These are phyloP conservation scores for Chaetogeoica ovagalla DNA, from an alignment of 2,888 invertebrate genomes.

Conservation along the genomic window DNA sequence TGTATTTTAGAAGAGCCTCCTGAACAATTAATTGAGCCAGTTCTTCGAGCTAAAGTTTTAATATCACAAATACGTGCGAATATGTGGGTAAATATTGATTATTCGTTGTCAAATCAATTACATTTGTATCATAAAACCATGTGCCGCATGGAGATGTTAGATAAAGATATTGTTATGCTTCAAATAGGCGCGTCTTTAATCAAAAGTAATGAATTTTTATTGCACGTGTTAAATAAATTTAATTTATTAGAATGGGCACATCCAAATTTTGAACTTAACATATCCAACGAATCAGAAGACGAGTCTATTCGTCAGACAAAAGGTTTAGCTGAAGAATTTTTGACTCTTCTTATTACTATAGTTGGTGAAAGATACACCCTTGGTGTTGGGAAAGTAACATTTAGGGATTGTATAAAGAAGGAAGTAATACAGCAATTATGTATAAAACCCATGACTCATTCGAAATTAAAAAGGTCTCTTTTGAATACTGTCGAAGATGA, in stretches of 20 bases:
- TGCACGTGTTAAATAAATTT: slow-evolving; percentile 90
- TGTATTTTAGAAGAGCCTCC: slow-evolving; percentile 71
- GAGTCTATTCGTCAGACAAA: slow-evolving; percentile 83
- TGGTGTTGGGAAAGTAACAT: slow-evolving; percentile 76
- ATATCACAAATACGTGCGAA: slow-evolving; percentile 88
- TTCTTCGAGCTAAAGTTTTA: slow-evolving; percentile 81
- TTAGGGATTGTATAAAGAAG: slow-evolving; percentile 83
- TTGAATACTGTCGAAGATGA: slow-evolving; percentile 82
- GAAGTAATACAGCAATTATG: slow-evolving; percentile 96
- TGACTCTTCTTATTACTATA: slow-evolving; percentile 82
- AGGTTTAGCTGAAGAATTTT: slow-evolving; percentile 88
- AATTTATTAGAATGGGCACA: slow-evolving; percentile 83
- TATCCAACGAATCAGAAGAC: slow-evolving; percentile 65
- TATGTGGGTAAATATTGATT: slow-evolving; percentile 99
- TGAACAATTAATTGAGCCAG: slow-evolving; percentile 88
- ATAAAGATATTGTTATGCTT: slow-evolving; percentile 83
- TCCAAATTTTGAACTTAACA: slow-evolving; percentile 66
- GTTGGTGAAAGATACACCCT: slow-evolving; percentile 72
- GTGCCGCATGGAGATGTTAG: slow-evolving; percentile 92
- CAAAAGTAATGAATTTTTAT: slow-evolving; percentile 88
- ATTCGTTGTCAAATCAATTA: slow-evolving; percentile 92
- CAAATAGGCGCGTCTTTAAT: slow-evolving; percentile 87
- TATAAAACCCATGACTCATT: slow-evolving; percentile 92
- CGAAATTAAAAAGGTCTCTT: slow-evolving; percentile 84
- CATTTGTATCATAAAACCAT: slow-evolving; percentile 96